Evolutionary conservation across 2,113 vertebrate species (phyloP).

Genomic region (Pedionomus torquatus): DNA sequence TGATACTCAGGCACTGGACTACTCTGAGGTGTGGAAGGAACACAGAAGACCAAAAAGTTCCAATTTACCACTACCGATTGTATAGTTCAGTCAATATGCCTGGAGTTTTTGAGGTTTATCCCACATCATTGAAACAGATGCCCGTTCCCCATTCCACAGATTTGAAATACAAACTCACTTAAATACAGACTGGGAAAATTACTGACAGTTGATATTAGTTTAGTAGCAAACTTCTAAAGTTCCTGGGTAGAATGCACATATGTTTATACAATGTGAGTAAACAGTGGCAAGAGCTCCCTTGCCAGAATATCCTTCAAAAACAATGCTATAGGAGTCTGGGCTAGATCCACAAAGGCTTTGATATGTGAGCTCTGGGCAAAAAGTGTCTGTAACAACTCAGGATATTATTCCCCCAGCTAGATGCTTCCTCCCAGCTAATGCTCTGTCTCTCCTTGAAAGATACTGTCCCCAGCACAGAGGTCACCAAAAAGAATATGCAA

Average conservation of each 20-base stretch:
- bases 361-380: background rate
- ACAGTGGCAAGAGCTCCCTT: background rate
- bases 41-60: background rate
- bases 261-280: conserved; percentile 45
- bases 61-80: background rate
- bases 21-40: background rate
- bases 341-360: background rate
- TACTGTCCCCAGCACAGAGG: background rate
- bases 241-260: background rate
- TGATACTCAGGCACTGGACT: background rate
- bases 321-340: background rate
- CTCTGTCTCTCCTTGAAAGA: background rate
- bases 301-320: conserved; percentile 27
- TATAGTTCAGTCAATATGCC: background rate
- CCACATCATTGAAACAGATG: background rate
- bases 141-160: background rate
- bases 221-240: background rate
- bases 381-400: background rate
- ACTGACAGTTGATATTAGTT: background rate
- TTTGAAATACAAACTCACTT: background rate
- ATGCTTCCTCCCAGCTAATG: background rate
- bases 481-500: background rate
- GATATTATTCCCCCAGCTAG: background rate
- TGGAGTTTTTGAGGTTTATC: background rate
- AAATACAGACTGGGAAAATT: background rate